A percentile compares a stretch with the other conserved stretches of the same genome.
Evolutionary conservation across 2,888 invertebrate species (phyloP).

Genomic region (Gari tellinella): DNA sequence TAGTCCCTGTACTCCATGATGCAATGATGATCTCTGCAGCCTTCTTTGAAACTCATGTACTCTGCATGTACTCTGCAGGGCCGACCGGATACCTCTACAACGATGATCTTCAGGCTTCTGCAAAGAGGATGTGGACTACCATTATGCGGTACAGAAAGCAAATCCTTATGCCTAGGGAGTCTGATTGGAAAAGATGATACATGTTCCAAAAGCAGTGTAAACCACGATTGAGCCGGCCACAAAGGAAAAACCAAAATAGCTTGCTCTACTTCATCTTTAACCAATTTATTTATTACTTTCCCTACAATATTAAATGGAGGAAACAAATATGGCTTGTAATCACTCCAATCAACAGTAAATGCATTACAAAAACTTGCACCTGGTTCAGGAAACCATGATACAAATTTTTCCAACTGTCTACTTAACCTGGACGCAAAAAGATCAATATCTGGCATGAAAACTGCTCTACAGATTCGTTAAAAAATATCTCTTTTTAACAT

Average conservation of each 20-base stretch:
- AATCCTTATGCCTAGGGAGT: constrained; percentile 34
- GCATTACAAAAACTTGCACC: constrained; percentile 32
- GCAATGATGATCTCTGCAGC: constrained; percentile 13
- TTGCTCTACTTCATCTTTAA: constrained; percentile 35
- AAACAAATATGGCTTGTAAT: constrained; percentile 42
- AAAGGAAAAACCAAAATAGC: constrained; percentile 41
- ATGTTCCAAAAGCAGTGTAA: constrained; percentile 33
- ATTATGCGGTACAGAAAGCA: constrained; percentile 22
- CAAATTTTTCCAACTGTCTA: constrained; percentile 25
- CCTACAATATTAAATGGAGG: constrained; percentile 49
- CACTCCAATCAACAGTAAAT: constrained; percentile 44
- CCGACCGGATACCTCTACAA: constrained; percentile 31
- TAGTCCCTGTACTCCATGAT: constrained; percentile 32
- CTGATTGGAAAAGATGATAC: constrained; percentile 40
- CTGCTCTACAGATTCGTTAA: constrained; percentile 12
- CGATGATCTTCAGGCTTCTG: constrained; percentile 16
- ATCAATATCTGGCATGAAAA: constrained; percentile 45
- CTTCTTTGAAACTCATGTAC: constrained; percentile 15
- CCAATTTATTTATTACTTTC: constrained; percentile 42
- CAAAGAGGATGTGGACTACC: constrained; percentile 13
- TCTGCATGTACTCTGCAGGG: constrained; percentile 12
- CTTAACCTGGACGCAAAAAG: constrained; percentile 47
- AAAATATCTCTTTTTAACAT: constrained; percentile 37
- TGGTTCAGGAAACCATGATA: constrained; percentile 47
- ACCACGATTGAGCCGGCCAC: constrained; percentile 53